phyloP scores from a whole-genome alignment of 2,888 invertebrate genomes.

The Noctua pronuba region DNA sequence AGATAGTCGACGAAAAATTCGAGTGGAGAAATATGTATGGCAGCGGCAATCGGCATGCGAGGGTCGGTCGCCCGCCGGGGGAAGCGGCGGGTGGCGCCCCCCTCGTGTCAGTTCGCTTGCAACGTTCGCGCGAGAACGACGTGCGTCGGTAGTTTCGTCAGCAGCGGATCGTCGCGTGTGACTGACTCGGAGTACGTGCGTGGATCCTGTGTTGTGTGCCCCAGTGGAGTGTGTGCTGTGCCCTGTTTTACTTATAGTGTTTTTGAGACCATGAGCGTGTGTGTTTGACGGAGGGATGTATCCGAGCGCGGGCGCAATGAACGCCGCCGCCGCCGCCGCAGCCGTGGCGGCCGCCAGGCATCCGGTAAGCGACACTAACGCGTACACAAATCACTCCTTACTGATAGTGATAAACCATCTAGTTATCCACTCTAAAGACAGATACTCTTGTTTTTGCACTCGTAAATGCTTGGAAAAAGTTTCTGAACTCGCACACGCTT shows the following conservation, averaged over 20 bases:
- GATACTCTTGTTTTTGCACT: conserved; percentile 19
- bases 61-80: conserved; percentile 79
- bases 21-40: conserved; percentile 89
- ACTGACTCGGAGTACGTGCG: conserved; percentile 80
- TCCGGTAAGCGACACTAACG: conserved; percentile 92
- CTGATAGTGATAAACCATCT: conserved; percentile 30
- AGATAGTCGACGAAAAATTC: conserved; percentile 90
- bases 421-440: conserved; percentile 19
- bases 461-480: conserved; percentile 11
- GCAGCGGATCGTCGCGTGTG: conserved; percentile 82
- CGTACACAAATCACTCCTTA: conserved; percentile 45
- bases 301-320: conserved; percentile 95
- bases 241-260: conserved; percentile 79
- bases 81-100: conserved; percentile 75
- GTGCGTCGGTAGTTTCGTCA: conserved; percentile 69
- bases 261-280: conserved; percentile 83
- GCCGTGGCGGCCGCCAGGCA: conserved; percentile 96
- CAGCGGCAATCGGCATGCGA: conserved; percentile 85
- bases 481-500: conserved; percentile 17
- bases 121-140: conserved; percentile 75
- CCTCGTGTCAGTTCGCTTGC: conserved; percentile 83
- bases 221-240: conserved; percentile 87
- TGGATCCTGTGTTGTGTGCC: conserved; percentile 81
- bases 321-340: conserved; percentile 96
- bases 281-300: conserved; percentile 93